Conservation (phyloP, 2,113 vertebrate species). For the Excalfactoria chinensis region DNA sequence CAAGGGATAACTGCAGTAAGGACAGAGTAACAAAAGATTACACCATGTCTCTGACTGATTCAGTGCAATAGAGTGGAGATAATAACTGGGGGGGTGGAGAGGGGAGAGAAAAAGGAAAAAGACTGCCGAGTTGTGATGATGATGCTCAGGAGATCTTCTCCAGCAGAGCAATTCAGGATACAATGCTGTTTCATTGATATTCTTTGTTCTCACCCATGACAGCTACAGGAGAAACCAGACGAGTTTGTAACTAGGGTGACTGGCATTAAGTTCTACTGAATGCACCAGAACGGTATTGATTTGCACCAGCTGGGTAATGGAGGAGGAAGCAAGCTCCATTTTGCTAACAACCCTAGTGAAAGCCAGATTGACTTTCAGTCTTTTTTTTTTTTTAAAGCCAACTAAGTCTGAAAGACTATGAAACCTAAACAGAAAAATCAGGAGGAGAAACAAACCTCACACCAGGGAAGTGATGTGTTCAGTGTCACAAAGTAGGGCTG, state of each 20-base stretch:
- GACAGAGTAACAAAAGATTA: neutral
- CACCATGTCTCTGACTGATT: neutral
- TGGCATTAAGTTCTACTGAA: neutral
- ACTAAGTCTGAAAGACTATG: neutral
- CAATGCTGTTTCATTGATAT: neutral
- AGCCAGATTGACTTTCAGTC: neutral
- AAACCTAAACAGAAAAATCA: neutral
- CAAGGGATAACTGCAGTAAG: neutral
- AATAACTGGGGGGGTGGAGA: neutral
- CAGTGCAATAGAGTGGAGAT: neutral
- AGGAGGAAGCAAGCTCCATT: neutral
- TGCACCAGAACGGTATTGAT: conserved; percentile 16
- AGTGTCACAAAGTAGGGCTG: neutral
- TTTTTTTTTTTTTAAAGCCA: conserved; percentile 1
- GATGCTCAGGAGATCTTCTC: neutral
- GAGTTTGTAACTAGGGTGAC: neutral
- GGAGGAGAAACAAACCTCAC: neutral
- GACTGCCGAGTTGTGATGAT: neutral
- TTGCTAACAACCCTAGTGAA: neutral
- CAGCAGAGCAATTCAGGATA: neutral
- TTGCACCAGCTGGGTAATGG: conserved; percentile 21
- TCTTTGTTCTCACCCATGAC: neutral
- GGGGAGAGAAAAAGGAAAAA: neutral
- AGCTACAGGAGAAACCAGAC: neutral
- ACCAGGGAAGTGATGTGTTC: neutral